A percentile compares a stretch with the other conserved stretches of the same genome.
phyloP scores from a whole-genome alignment of 1,140 invertebrate genomes.

The Hyphantria cunea region DNA sequence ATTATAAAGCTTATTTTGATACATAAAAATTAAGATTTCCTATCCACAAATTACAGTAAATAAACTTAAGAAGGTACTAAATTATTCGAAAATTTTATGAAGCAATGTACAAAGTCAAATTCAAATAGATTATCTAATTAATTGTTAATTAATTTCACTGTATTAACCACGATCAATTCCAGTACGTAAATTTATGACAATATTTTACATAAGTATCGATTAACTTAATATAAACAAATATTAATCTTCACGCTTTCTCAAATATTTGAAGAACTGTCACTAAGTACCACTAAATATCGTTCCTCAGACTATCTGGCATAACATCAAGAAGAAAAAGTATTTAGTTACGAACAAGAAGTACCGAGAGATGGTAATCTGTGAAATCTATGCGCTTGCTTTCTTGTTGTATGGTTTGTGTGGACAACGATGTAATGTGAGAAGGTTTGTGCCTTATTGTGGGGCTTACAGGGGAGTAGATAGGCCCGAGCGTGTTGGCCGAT shows the following conservation, averaged over 20 bases:
- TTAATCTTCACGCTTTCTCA: neutral
- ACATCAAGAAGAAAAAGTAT: constrained; percentile 39
- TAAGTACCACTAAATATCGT: constrained; percentile 25
- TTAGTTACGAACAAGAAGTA: constrained; percentile 48
- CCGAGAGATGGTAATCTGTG: constrained; percentile 42
- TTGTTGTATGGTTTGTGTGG: constrained; percentile 58
- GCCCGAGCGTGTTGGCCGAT: neutral
- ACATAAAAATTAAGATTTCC: too few relatives aligned
- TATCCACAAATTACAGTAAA: too few relatives aligned
- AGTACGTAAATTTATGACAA: neutral
- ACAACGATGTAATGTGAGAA: constrained; percentile 70
- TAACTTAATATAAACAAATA: neutral
- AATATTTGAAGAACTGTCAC: constrained; percentile 14
- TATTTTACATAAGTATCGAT: neutral
- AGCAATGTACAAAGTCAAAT: too few relatives aligned
- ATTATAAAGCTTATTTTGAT: too few relatives aligned
- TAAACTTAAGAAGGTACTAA: too few relatives aligned
- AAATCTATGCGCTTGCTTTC: constrained; percentile 27
- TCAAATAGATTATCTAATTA: too few relatives aligned
- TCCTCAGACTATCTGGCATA: constrained; percentile 19
- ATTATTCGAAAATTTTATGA: too few relatives aligned
- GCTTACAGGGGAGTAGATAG: constrained; percentile 39
- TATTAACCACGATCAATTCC: too few relatives aligned
- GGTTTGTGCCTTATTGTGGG: constrained; percentile 46
- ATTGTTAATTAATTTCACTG: too few relatives aligned